These are phyloP conservation scores for Teleopsis dalmanni DNA, from an alignment of 1,140 invertebrate species.

Conservation along the genomic window DNA sequence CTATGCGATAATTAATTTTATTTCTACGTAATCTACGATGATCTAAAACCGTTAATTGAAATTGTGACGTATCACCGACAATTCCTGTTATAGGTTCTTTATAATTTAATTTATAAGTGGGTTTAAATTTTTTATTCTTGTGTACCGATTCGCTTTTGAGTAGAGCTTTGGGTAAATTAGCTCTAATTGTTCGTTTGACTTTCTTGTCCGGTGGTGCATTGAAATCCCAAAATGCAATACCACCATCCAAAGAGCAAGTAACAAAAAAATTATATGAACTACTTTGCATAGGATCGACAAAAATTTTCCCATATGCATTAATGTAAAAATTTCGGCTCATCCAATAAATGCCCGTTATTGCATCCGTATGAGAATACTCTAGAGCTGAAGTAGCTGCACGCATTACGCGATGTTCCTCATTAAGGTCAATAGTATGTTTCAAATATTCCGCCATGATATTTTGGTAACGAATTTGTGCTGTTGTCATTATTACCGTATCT, in stretches of 20 bases:
- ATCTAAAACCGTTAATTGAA: slow-evolving; percentile 12
- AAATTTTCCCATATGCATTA: slow-evolving; percentile 52
- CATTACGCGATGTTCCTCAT: slow-evolving; percentile 49
- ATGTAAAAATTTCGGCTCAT: slow-evolving; percentile 53
- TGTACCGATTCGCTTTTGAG: slow-evolving; percentile 51
- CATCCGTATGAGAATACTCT: slow-evolving; percentile 52
- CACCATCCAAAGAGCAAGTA: slow-evolving; percentile 58
- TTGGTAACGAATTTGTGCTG: slow-evolving; percentile 54
- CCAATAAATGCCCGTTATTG: slow-evolving; percentile 60
- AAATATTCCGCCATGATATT: slow-evolving; percentile 55
- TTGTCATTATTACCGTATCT: slow-evolving; percentile 52
- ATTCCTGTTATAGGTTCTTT: slow-evolving; percentile 43
- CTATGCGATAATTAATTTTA: slow-evolving; percentile 23
- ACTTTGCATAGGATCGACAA: slow-evolving; percentile 36
- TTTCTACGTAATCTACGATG: slow-evolving; percentile 11
- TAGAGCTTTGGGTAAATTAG: slow-evolving; percentile 49
- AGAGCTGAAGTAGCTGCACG: slow-evolving; percentile 55
- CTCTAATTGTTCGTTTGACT: slow-evolving; percentile 3
- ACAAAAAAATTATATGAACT: slow-evolving; percentile 53
- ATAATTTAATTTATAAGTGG: slow-evolving; percentile 51
- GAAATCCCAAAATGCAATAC: slow-evolving; percentile 63
- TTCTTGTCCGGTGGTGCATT: slow-evolving; percentile 29
- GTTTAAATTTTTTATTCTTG: slow-evolving; percentile 53
- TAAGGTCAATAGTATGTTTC: slow-evolving; percentile 58
- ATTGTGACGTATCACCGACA: slow-evolving; percentile 26